A percentile compares a stretch with the other conserved stretches of the same genome.
These are phyloP conservation scores for Drosophila busckii DNA, from an alignment of 1,140 invertebrate genomes.

Conservation along the genomic window DNA sequence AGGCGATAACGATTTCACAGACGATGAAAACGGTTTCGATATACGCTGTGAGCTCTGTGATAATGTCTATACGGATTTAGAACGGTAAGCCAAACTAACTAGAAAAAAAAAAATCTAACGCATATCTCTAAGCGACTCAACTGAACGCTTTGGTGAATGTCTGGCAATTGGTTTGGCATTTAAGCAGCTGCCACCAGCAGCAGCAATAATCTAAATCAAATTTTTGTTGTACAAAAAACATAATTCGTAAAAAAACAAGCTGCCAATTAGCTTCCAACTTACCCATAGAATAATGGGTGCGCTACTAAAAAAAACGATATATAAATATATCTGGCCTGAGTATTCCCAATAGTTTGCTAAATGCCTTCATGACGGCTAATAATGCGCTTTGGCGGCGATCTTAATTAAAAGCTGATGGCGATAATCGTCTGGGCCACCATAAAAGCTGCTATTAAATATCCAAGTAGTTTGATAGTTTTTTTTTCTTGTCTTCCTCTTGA, in stretches of 20 bases:
- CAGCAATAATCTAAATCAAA: slow-evolving; percentile 56
- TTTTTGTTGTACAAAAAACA: slow-evolving; percentile 19
- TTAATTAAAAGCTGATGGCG: slow-evolving; percentile 69
- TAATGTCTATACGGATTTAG: slow-evolving; percentile 85
- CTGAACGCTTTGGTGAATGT: slow-evolving; percentile 34
- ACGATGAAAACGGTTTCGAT: slow-evolving; percentile 82
- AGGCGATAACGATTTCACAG: slow-evolving; percentile 80
- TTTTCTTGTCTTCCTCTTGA: too few species aligned
- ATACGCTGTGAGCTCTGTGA: slow-evolving; percentile 85
- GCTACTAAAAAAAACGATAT: slow-evolving; percentile 20
- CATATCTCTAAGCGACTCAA: not conserved
- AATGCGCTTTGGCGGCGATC: slow-evolving; percentile 41
- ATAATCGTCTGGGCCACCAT: slow-evolving; percentile 52
- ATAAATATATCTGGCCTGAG: too few species aligned
- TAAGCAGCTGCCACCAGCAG: slow-evolving; percentile 26
- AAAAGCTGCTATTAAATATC: slow-evolving; percentile 42
- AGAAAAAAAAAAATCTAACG: slow-evolving; percentile 14
- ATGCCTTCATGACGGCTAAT: slow-evolving; percentile 27
- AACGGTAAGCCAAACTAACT: slow-evolving; percentile 82
- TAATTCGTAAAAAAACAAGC: slow-evolving; percentile 42
- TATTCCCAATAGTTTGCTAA: slow-evolving; percentile 60
- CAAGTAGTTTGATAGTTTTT: too few species aligned
- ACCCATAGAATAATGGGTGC: slow-evolving; percentile 71
- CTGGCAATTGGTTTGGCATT: slow-evolving; percentile 69
- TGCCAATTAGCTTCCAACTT: slow-evolving; percentile 73